Percentiles rank a stretch among this genome's conserved stretches.
Conservation (phyloP, 2,888 invertebrate genomes). For the Euproctis similis region DNA sequence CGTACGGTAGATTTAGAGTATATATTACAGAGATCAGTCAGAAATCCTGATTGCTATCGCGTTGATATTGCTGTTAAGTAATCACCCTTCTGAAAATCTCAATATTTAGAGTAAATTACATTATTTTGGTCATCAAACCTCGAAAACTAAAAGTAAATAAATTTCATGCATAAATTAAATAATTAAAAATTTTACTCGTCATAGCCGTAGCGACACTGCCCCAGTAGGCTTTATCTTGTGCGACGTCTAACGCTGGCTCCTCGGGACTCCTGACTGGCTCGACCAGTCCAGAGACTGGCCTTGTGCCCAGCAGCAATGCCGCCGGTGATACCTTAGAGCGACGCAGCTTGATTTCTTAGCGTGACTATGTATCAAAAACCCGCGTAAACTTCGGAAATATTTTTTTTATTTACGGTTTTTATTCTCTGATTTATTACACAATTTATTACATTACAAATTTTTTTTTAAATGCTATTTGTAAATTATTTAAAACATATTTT, state of each 20-base stretch:
- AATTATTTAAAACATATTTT: too few species aligned
- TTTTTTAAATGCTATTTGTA: too few species aligned
- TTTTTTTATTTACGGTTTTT: slow-evolving; percentile 4
- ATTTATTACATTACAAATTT: too few species aligned
- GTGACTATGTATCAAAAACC: slow-evolving; percentile 15
- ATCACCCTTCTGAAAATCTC: too few species aligned
- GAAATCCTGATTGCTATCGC: too few species aligned
- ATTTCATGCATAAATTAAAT: neutral
- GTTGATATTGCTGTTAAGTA: too few species aligned
- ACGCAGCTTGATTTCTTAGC: slow-evolving; percentile 56
- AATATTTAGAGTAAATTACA: too few species aligned
- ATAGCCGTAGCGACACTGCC: slow-evolving; percentile 61
- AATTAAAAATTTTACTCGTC: slow-evolving; percentile 42
- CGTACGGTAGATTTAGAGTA: too few species aligned
- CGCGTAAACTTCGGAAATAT: slow-evolving; percentile 11
- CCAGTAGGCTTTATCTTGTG: slow-evolving; percentile 70
- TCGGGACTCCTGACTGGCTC: slow-evolving; percentile 67
- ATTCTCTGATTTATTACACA: too few species aligned
- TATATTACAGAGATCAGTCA: too few species aligned
- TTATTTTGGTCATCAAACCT: too few species aligned
- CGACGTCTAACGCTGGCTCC: slow-evolving; percentile 68
- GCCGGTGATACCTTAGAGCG: slow-evolving; percentile 69
- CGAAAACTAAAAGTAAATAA: too few species aligned
- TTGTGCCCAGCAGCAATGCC: slow-evolving; percentile 75
- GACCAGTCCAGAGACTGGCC: slow-evolving; percentile 68